A percentile compares a stretch with the other conserved stretches of the same genome.
Evolutionary conservation across 2,888 invertebrate species (phyloP).

Genomic region (Cosmia pyralina): DNA sequence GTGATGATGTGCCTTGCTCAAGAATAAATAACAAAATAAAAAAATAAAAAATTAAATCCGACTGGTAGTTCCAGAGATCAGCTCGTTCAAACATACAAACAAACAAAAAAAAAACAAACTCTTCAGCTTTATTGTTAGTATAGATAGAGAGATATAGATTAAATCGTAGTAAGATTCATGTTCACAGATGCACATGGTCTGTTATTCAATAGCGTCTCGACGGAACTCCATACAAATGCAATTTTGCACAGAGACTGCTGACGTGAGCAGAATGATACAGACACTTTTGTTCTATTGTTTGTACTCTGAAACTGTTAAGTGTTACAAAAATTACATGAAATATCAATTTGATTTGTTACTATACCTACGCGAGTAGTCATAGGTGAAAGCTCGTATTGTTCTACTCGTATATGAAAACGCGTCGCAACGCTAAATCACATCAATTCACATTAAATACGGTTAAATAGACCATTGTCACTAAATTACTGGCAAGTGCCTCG

Average conservation of each 20-base stretch:
- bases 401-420: conserved; percentile 37
- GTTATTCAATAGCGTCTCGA: conserved; percentile 49
- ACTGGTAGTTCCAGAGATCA: too few relatives aligned
- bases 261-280: conserved; percentile 56
- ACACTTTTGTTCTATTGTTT: conserved; percentile 49
- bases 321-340: conserved; percentile 34
- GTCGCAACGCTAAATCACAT: conserved; percentile 59
- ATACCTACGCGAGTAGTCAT: not conserved
- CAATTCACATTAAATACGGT: conserved; percentile 64
- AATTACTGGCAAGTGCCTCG: conserved; percentile 73
- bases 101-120: too few relatives aligned
- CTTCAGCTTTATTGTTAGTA: too few relatives aligned
- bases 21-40: too few relatives aligned
- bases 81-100: too few relatives aligned
- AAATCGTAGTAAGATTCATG: conserved; percentile 33
- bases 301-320: conserved; percentile 23
- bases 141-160: not conserved
- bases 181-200: conserved; percentile 41
- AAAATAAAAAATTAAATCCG: too few relatives aligned
- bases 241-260: conserved; percentile 55
- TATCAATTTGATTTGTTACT: conserved; percentile 30
- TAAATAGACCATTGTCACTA: conserved; percentile 73
- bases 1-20: too few relatives aligned
- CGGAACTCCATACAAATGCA: conserved; percentile 59
- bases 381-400: conserved; percentile 10